Base-by-base conservation (phyloP, 2,113 vertebrate species). In the Solenodon paradoxus region DNA sequence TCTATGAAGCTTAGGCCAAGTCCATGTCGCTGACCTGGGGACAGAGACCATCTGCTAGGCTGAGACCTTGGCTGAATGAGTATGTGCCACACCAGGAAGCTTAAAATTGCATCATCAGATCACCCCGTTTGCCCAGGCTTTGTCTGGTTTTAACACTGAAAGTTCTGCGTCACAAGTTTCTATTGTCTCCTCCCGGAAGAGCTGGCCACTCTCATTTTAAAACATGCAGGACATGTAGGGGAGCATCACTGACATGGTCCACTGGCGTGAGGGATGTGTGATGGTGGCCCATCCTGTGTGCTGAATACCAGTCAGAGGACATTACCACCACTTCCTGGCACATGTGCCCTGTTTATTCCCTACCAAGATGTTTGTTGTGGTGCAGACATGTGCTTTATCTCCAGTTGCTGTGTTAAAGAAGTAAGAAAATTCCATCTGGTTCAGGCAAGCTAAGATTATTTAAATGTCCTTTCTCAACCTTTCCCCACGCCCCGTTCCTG, bases 311-410 rank as follows among this genome's bases (percentile, higher is more conserved):
- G 86, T 42, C 47, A 79, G 66, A 63, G 30, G 69, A 69, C 59
- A 9, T 20, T 57, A 95, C 77, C 75, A 79, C 28, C 10, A 35
- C 69, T 86, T 89, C 84, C 84, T 0, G 1, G 51, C 66, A 55
- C 35, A 22, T n/a, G 59, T 17, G 24, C 83, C 53, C 84, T 72
- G 32, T 90, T 87, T 78, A 94, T 72, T 95, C 90, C 35, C 77
- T 88, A 59, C 55, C 63, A 64, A 90, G 95, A 90, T 95, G 80
- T 96, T 92, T 92, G 92, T 92, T 90, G 92, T 85, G 77, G 66
- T 69, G 26, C 63, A 86, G 80, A 87, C 95, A 95, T 95, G 90
- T 95, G 84, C 94, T 95, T 95, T 95, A 88, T 95, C 77, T 97
- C 96, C 97, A 95, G 66, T 69, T 55, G 59, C 93, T 88, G 47